Evolutionary conservation across 2,888 invertebrate species (phyloP).

Genomic region (Sphaerophoria rueppellii): DNA sequence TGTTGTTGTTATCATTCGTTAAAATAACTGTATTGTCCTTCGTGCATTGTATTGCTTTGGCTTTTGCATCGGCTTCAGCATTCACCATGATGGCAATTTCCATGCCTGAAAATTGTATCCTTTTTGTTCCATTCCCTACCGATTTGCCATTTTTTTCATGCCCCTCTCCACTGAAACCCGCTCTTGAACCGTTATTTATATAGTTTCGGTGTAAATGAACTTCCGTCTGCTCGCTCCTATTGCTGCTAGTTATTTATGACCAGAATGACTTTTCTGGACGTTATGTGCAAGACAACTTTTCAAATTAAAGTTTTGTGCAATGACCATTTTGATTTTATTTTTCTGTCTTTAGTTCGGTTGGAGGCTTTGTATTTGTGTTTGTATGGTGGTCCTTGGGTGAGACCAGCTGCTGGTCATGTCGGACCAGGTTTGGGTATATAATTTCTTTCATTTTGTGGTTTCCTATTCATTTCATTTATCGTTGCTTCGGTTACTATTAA

Average conservation of each 20-base stretch:
- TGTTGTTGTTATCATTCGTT: constrained; percentile 42
- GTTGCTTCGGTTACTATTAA: constrained; percentile 22
- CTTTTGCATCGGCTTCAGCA: background rate
- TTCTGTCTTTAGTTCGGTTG: background rate
- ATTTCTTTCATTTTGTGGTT: constrained; percentile 35
- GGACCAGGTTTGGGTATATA: background rate
- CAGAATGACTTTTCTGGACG: constrained; percentile 70
- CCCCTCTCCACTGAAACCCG: background rate
- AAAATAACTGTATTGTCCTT: constrained; percentile 59
- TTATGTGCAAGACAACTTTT: constrained; percentile 71
- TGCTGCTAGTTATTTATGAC: constrained; percentile 59
- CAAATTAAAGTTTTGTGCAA: constrained; percentile 67
- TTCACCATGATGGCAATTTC: constrained; percentile 59
- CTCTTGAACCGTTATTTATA: constrained; percentile 58
- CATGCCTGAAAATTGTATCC: constrained; percentile 37
- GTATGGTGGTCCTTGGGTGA: background rate
- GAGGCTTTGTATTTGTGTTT: background rate
- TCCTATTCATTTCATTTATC: constrained; percentile 43
- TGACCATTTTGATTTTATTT: constrained; percentile 50
- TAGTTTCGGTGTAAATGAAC: constrained; percentile 71
- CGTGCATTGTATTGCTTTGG: constrained; percentile 40
- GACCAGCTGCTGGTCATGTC: background rate
- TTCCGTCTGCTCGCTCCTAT: constrained; percentile 59
- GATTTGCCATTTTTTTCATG: constrained; percentile 14
- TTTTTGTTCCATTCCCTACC: constrained; percentile 16